Evolutionary conservation across 2,797 vertebrate species (phyloP).

Genomic region (Falco columbarius): DNA sequence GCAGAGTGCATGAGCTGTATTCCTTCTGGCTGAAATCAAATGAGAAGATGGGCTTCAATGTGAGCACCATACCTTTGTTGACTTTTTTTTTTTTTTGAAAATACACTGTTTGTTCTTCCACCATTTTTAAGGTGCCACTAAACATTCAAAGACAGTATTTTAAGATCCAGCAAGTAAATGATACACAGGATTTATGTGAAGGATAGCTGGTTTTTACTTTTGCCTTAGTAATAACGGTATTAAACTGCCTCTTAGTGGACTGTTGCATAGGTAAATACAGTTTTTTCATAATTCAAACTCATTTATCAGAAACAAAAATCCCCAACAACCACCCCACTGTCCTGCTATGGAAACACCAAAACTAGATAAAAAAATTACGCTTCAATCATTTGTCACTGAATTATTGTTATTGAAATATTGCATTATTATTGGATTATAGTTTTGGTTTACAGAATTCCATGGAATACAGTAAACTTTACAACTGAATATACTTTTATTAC

Average conservation of each 20-base stretch:
- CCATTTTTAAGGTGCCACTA: background rate
- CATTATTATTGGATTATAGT: background rate
- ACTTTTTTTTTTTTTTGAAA: background rate
- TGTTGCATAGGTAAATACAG: background rate
- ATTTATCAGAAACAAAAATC: background rate
- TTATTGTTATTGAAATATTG: background rate
- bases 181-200: background rate
- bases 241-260: background rate
- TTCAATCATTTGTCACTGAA: background rate
- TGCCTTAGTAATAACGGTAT: background rate
- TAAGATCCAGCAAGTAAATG: background rate
- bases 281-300: background rate
- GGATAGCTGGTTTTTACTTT: background rate
- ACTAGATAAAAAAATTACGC: background rate
- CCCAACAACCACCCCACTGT: background rate
- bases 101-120: background rate
- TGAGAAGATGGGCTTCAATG: background rate
- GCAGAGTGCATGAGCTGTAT: background rate
- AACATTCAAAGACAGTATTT: background rate
- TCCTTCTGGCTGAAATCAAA: background rate
- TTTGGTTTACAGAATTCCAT: background rate
- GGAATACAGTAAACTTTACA: background rate
- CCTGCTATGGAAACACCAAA: background rate
- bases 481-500: background rate
- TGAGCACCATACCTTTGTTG: accelerated